Evolutionary conservation across 2,797 vertebrate genomes (phyloP).

Genomic region (Sparidentex hasta): DNA sequence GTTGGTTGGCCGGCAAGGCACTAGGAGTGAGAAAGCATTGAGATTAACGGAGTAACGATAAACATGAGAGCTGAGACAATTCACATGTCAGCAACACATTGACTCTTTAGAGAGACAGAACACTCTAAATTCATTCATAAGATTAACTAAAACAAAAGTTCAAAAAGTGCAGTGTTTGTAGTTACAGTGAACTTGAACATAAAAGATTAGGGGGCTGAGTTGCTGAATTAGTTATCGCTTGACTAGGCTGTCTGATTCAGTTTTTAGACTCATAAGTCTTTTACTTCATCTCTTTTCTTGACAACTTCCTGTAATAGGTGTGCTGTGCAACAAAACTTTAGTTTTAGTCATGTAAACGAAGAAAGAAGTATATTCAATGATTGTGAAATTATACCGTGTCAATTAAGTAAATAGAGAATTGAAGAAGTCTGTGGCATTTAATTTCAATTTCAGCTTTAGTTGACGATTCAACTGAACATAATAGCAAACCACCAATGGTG

Average conservation of each 20-base stretch:
- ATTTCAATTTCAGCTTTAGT: not conserved
- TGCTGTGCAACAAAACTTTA: not conserved
- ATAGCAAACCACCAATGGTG: not conserved
- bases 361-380: not conserved
- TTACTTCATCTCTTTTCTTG: too few relatives aligned
- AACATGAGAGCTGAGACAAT: not conserved
- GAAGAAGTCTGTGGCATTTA: not conserved
- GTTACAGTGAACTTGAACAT: not conserved
- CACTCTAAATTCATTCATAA: not conserved
- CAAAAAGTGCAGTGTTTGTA: not conserved
- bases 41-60: not conserved
- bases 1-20: slow-evolving; percentile 79
- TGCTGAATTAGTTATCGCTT: not conserved
- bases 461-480: not conserved
- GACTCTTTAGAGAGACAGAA: not conserved
- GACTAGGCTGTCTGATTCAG: not conserved
- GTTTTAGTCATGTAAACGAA: not conserved
- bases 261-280: not conserved
- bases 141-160: not conserved
- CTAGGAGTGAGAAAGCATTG: slow-evolving; percentile 59
- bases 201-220: not conserved
- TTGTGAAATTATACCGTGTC: not conserved
- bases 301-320: not conserved
- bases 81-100: not conserved
- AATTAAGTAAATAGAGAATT: not conserved